Evolutionary conservation across 1,140 invertebrate genomes (phyloP).

Genomic region (Mya arenaria): DNA sequence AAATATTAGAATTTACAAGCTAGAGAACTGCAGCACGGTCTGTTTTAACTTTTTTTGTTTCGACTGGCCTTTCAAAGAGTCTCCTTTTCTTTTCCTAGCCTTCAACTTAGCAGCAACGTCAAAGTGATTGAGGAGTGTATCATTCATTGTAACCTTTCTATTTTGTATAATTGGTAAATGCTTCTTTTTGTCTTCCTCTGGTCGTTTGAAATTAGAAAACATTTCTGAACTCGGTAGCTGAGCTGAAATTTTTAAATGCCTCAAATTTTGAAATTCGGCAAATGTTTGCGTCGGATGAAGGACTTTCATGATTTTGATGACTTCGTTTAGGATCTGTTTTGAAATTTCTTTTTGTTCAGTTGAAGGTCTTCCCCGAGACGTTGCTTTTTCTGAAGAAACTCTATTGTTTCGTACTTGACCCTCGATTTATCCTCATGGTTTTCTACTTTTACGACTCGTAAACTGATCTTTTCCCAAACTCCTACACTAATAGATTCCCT

Average conservation of each 20-base stretch:
- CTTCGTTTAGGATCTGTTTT: not conserved
- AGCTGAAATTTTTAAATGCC: not conserved
- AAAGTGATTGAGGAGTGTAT: too few relatives aligned
- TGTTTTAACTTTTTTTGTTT: too few relatives aligned
- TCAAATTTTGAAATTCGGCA: not conserved
- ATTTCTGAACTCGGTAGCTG: not conserved
- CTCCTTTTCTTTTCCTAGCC: too few relatives aligned
- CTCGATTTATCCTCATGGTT: not conserved
- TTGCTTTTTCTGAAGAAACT: not conserved
- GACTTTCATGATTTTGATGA: not conserved
- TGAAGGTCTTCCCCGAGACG: not conserved
- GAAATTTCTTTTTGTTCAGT: not conserved
- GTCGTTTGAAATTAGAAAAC: not conserved
- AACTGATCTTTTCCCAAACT: not conserved
- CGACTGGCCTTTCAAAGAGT: too few relatives aligned
- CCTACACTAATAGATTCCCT: slow-evolving; percentile 1
- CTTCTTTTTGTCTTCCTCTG: not conserved
- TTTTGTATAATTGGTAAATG: too few relatives aligned
- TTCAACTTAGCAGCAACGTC: too few relatives aligned
- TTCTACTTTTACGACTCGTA: not conserved
- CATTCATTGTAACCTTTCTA: too few relatives aligned
- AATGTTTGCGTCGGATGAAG: not conserved
- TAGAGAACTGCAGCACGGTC: too few relatives aligned
- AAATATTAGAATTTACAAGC: too few relatives aligned
- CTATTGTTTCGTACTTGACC: not conserved